Conservation (phyloP, 1,140 invertebrate species). For the Tetragnatha versicolor region DNA sequence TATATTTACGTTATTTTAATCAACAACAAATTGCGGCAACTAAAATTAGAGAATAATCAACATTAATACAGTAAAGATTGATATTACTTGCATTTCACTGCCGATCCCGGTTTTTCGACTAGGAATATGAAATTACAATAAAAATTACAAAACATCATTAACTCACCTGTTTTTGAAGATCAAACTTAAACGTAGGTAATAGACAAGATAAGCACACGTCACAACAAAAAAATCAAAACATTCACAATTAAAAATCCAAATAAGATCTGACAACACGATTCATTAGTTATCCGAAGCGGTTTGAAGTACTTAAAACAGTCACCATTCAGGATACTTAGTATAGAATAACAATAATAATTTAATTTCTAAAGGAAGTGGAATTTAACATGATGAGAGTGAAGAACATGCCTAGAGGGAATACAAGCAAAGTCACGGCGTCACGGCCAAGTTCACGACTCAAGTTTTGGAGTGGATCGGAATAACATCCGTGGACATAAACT, state of each 20-base stretch:
- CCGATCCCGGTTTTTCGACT: too few relatives aligned
- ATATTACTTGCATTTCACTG: too few relatives aligned
- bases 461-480: constrained; percentile 42
- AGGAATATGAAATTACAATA: too few relatives aligned
- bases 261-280: background rate
- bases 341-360: background rate
- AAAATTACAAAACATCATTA: background rate
- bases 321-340: too few relatives aligned
- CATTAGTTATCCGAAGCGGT: background rate
- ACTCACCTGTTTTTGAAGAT: constrained; percentile 19
- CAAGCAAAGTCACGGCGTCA: constrained; percentile 53
- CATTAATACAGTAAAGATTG: too few relatives aligned
- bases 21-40: too few relatives aligned
- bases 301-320: background rate
- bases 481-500: constrained; percentile 46
- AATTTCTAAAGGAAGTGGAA: constrained; percentile 31
- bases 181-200: constrained; percentile 1
- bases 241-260: background rate
- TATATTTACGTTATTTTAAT: too few relatives aligned
- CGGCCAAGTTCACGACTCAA: constrained; percentile 54
- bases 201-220: constrained; percentile 46
- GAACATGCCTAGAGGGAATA: constrained; percentile 46
- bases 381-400: constrained; percentile 30
- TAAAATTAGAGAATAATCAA: too few relatives aligned
- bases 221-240: constrained; percentile 54